Percentiles rank a stretch among this genome's conserved stretches.
Evolutionary conservation across 2,797 vertebrate genomes (phyloP).

Genomic region (Lacerta bilineata): DNA sequence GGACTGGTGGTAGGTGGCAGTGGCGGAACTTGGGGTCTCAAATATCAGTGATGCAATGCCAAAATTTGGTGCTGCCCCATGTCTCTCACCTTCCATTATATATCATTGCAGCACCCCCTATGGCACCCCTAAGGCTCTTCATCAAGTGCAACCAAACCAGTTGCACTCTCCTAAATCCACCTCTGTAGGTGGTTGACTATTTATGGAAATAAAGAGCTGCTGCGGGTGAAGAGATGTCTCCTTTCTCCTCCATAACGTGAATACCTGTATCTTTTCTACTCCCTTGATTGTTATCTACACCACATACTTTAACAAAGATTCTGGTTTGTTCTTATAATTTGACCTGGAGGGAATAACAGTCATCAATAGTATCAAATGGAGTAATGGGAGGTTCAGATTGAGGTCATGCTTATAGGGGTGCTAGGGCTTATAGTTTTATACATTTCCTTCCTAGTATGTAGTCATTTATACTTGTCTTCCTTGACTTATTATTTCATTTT

Average conservation of each 20-base stretch:
- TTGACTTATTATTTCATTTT: not conserved
- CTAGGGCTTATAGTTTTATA: constrained; percentile 9
- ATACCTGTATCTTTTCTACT: not conserved
- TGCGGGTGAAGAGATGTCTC: not conserved
- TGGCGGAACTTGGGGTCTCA: too few species aligned
- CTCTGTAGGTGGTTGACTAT: not conserved
- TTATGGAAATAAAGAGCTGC: not conserved
- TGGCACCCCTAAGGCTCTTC: too few species aligned
- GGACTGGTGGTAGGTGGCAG: not conserved
- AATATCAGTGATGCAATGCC: too few species aligned
- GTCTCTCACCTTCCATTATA: too few species aligned
- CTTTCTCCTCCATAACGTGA: not conserved
- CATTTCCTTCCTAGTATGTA: not conserved
- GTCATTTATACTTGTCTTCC: constrained; percentile 16
- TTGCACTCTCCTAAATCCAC: too few species aligned
- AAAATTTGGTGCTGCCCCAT: too few species aligned
- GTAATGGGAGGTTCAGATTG: not conserved
- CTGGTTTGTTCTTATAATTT: not conserved
- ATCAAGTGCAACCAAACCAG: too few species aligned
- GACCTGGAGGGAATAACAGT: not conserved
- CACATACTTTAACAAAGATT: not conserved
- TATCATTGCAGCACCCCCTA: too few species aligned
- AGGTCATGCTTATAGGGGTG: not conserved
- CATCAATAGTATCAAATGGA: not conserved
- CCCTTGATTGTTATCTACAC: too few species aligned